Evolutionary conservation across 2,888 invertebrate species (phyloP).

Genomic region (Synergus itoensis): DNA sequence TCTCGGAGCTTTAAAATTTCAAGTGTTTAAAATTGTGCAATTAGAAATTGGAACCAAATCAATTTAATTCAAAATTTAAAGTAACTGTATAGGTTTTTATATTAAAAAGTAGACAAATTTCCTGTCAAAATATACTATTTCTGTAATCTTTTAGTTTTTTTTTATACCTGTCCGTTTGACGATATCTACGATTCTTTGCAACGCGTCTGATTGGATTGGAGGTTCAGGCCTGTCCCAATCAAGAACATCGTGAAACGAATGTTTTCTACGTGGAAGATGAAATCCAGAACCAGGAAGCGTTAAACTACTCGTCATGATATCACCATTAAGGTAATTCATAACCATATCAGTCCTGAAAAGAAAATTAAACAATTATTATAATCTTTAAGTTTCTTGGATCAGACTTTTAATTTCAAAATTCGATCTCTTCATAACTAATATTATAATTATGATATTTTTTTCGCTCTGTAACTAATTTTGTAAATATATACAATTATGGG

Average conservation of each 20-base stretch:
- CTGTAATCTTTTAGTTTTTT: neutral
- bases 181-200: conserved; percentile 92
- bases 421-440: too few species aligned
- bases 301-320: conserved; percentile 89
- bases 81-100: too few species aligned
- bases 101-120: too few species aligned
- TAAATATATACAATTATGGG: too few species aligned
- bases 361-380: conserved; percentile 39
- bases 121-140: too few species aligned
- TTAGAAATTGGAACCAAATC: too few species aligned
- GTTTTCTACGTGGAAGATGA: conserved; percentile 85
- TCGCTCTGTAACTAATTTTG: too few species aligned
- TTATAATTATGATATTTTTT: too few species aligned
- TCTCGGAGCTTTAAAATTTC: too few species aligned
- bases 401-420: too few species aligned
- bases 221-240: conserved; percentile 83
- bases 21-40: too few species aligned
- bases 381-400: neutral
- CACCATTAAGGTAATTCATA: conserved; percentile 78
- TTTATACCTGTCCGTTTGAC: conserved; percentile 87
- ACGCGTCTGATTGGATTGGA: conserved; percentile 84
- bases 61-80: neutral
- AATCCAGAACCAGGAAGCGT: conserved; percentile 84
- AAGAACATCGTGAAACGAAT: conserved; percentile 88
- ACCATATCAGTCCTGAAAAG: conserved; percentile 74